These are phyloP conservation scores for Oophaga pumilio DNA, from an alignment of 2,113 vertebrate genomes.

Conservation along the genomic window DNA sequence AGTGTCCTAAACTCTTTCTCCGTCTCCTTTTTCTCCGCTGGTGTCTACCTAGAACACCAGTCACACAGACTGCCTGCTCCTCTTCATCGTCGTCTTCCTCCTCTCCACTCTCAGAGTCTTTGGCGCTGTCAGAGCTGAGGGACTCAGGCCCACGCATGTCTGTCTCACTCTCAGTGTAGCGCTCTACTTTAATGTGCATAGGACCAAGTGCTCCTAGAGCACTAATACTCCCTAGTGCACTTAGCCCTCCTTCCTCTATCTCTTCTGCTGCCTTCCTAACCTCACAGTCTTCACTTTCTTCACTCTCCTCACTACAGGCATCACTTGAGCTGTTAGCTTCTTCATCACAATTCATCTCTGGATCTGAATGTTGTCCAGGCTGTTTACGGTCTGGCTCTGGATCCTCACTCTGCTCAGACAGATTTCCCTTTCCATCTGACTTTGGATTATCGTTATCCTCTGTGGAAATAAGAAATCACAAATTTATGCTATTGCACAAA, in stretches of 20 bases:
- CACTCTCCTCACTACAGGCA: slow-evolving; percentile 93
- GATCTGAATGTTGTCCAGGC: slow-evolving; percentile 83
- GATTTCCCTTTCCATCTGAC: slow-evolving; percentile 89
- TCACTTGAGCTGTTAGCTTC: slow-evolving; percentile 95
- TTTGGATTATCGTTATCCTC: slow-evolving; percentile 94
- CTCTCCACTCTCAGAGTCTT: slow-evolving; percentile 79
- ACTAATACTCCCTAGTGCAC: slow-evolving; percentile 39
- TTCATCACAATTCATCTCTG: slow-evolving; percentile 90
- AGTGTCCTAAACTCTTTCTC: slow-evolving; percentile 92
- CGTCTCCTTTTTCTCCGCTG: slow-evolving; percentile 92
- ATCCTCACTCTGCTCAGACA: slow-evolving; percentile 90
- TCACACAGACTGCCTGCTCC: slow-evolving; percentile 58
- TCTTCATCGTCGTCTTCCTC: slow-evolving; percentile 76
- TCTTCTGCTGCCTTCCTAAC: slow-evolving; percentile 79
- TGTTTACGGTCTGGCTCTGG: slow-evolving; percentile 87
- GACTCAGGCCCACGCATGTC: slow-evolving; percentile 84
- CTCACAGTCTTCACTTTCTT: slow-evolving; percentile 94
- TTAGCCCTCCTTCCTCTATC: slow-evolving; percentile 68
- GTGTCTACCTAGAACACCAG: slow-evolving; percentile 75
- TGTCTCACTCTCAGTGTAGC: slow-evolving; percentile 88
- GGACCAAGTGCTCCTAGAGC: slow-evolving; percentile 75
- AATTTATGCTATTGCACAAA: not conserved
- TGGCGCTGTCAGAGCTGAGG: slow-evolving; percentile 81
- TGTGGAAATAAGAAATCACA: slow-evolving; percentile 55
- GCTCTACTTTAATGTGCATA: slow-evolving; percentile 97